These are phyloP conservation scores for Cabera pusaria DNA, from an alignment of 2,888 invertebrate species.

Conservation along the genomic window DNA sequence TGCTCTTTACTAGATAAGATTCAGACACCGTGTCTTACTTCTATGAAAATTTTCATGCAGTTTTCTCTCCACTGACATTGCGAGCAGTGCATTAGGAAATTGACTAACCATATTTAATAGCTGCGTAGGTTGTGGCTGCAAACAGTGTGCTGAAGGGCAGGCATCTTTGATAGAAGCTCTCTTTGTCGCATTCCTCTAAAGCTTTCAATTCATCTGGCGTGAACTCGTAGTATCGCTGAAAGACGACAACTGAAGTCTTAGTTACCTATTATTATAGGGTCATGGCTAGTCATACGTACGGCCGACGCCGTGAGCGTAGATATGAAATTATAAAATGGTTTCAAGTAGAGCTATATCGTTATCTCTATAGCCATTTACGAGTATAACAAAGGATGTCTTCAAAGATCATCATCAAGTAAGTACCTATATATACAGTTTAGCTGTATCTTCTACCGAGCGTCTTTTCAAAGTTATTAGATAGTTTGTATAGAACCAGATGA, in stretches of 20 bases:
- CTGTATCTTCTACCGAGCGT: too few relatives aligned
- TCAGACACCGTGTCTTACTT: conserved; percentile 55
- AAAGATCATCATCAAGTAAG: too few relatives aligned
- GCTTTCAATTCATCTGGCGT: conserved; percentile 88
- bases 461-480: too few relatives aligned
- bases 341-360: too few relatives aligned
- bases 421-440: too few relatives aligned
- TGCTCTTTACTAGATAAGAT: not conserved
- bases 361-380: too few relatives aligned
- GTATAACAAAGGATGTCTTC: too few relatives aligned
- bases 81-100: not conserved
- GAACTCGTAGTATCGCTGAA: conserved; percentile 85
- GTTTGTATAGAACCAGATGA: too few relatives aligned
- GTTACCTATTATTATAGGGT: too few relatives aligned
- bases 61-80: conserved; percentile 41
- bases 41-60: conserved; percentile 66
- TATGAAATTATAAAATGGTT: too few relatives aligned
- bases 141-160: conserved; percentile 86
- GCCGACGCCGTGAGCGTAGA: too few relatives aligned
- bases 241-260: too few relatives aligned
- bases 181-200: conserved; percentile 89
- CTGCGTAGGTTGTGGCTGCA: conserved; percentile 85
- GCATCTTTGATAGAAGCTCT: conserved; percentile 90
- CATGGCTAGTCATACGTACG: not conserved
- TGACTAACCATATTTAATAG: conserved; percentile 84